A percentile compares a stretch with the other conserved stretches of the same genome.
Evolutionary conservation across 2,888 invertebrate genomes (phyloP).

Genomic region (Trichacis sp.): DNA sequence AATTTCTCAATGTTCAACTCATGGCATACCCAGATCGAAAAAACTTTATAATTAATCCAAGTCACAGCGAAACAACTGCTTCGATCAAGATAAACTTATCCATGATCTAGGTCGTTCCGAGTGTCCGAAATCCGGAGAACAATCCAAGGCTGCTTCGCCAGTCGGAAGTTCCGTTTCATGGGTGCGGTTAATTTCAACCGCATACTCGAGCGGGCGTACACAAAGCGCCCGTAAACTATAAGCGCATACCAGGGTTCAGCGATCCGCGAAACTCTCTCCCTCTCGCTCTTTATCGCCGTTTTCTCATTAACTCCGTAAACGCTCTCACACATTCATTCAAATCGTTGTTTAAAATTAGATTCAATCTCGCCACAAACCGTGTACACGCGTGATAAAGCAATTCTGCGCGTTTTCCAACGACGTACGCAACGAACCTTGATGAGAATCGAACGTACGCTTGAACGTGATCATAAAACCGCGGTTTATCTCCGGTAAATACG

Average conservation of each 20-base stretch:
- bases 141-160: conserved; percentile 31
- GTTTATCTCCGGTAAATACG: no score
- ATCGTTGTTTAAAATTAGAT: conserved; percentile 26
- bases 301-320: conserved; percentile 29
- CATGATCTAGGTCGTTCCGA: background rate
- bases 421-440: conserved; percentile 4
- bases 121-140: conserved; percentile 1
- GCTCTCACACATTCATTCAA: conserved; percentile 13
- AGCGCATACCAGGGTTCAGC: conserved; percentile 37
- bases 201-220: conserved; percentile 23
- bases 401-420: conserved; percentile 14
- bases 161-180: conserved; percentile 41
- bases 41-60: background rate
- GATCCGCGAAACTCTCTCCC: conserved; percentile 39
- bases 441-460: background rate
- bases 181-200: conserved; percentile 26
- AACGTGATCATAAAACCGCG: background rate
- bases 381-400: conserved; percentile 22
- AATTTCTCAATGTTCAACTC: no score
- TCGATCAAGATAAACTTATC: background rate
- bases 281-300: conserved; percentile 9
- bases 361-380: conserved; percentile 11
- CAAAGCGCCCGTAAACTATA: conserved; percentile 26
- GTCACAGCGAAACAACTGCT: background rate
- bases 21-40: no score